Base-by-base conservation (phyloP, 2,113 vertebrate genomes). In the Siphamia tubifer region DNA sequence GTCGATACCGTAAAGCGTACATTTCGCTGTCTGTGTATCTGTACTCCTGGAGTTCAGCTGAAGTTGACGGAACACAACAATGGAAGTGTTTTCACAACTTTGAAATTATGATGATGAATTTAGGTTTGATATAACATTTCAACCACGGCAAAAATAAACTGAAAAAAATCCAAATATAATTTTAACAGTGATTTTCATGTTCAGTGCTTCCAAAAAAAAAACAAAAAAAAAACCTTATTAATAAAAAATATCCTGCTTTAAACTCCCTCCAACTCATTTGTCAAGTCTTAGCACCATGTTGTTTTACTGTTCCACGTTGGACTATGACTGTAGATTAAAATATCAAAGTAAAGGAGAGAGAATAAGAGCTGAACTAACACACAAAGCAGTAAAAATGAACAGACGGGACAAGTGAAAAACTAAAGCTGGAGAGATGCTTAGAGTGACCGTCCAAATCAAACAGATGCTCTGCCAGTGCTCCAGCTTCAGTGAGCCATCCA, bases 401-500 rank as follows among this genome's bases (percentile, higher is more conserved):
- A 61, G 55, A 70, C 51, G 0, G 48, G 45, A 68, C 17, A 3
- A 31, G 68, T 39, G 74, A 81, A 84, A 86, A 73, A 61, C 34
- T 19, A 69, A 62, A 79, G 54, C 75, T 86, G 84, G 82, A 83
- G 54, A 73, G 85, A 80, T 58, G 75, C 73, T 78, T 49, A 40
- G 43, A 57, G 58, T 4, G 2, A 21, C 42, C 8, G 16, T 90
- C 91, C 89, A 92, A 91, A 38, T 64, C 65, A 89, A 91, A 91
- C 86, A 89, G 63, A 83, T 45, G 56, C 56, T 39, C 19, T 78
- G 86, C 89, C 87, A 91, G 72, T n/a, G 31, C 75, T 70, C 51
- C 27, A 42, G n/a, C 65, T 69, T 77, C 60, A 38, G 40, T 35
- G 30, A 74, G 48, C 45, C 52, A 82, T 89, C 80, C 78, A 79